Evolutionary conservation across 2,888 invertebrate species (phyloP), one percentile per base, ranked within the genome.

Genomic region (Polyploca ridens): DNA sequence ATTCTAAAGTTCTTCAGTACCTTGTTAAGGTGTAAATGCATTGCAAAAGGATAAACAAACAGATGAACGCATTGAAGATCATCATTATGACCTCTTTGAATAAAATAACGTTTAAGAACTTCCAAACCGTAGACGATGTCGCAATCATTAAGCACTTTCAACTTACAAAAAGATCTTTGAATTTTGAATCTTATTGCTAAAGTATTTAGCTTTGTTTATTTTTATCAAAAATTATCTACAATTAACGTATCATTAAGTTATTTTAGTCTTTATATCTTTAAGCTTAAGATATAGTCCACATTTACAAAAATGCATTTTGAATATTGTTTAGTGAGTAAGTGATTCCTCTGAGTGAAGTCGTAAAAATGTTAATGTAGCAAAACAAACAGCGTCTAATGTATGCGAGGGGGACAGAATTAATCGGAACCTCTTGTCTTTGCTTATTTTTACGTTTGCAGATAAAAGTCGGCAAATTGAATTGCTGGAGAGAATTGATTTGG

Each of bases 331-430:
- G 83, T 88, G 88, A 91, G 90, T 88, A 89, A 91, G 90, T 88
- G 90, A 90, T 91, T 91, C 85, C 87, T 90, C 89, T 90, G 89
- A 46, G 46, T 90, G 88, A 88, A 90, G 91, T 91, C 90, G 93
- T 94, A 94, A 94, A 94, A 94, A 93, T 94, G 93, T 93, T 91
- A 94, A 94, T 93, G 91, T 86, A 82, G 87, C 88, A 89, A 91
- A 92, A 93, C 93, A 94, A 93, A 91, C 85, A 90, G 84, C 85
- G 86, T 78, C 81, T 93, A 93, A 93, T 93, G 82, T 93, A 93
- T 91, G 90, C 93, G 83, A 82, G 88, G 86, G 92, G 91, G 87
- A 83, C 80, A 66, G 87, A 90, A 91, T 89, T 89, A 91, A 86
- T 79, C 78, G 75, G 80, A 79, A 75, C 75, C 74, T 76, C 69